These are phyloP conservation scores for Leptopilina myrica DNA, from an alignment of 2,888 invertebrate species.

Conservation along the genomic window DNA sequence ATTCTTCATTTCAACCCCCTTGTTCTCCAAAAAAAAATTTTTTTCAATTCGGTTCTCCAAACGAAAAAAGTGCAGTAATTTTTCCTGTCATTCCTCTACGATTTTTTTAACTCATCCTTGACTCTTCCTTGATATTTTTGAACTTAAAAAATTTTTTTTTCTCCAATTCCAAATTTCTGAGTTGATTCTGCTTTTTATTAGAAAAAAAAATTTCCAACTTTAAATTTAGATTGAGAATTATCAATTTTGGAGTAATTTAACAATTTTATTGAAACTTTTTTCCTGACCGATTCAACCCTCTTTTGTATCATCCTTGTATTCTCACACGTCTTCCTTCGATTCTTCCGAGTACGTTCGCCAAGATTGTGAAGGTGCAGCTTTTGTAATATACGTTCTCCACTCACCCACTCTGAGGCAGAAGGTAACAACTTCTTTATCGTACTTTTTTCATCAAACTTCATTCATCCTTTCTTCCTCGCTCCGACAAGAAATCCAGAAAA, in stretches of 20 bases:
- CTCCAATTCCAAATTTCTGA: no score
- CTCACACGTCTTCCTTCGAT: not conserved
- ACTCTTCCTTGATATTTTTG: no score
- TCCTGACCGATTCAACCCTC: not conserved
- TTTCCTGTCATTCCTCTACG: not conserved
- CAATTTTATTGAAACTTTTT: no score
- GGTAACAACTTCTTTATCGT: slow-evolving; percentile 17
- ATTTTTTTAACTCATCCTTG: not conserved
- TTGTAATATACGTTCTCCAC: slow-evolving; percentile 23
- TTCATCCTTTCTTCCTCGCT: no score
- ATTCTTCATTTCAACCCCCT: slow-evolving; percentile 4
- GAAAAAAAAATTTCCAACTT: not conserved
- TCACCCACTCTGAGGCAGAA: not conserved
- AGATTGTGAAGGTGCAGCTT: slow-evolving; percentile 33
- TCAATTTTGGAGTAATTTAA: no score
- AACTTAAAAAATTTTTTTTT: not conserved
- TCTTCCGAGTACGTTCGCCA: slow-evolving; percentile 6
- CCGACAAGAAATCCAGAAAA: no score
- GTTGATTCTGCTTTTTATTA: no score
- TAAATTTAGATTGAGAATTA: no score
- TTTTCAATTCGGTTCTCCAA: not conserved
- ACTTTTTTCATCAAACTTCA: not conserved
- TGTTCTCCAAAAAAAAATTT: not conserved
- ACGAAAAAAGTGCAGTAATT: no score
- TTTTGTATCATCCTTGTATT: not conserved